phyloP scores from a whole-genome alignment of 2,797 vertebrate genomes.

The Micrastur ruficollis region DNA sequence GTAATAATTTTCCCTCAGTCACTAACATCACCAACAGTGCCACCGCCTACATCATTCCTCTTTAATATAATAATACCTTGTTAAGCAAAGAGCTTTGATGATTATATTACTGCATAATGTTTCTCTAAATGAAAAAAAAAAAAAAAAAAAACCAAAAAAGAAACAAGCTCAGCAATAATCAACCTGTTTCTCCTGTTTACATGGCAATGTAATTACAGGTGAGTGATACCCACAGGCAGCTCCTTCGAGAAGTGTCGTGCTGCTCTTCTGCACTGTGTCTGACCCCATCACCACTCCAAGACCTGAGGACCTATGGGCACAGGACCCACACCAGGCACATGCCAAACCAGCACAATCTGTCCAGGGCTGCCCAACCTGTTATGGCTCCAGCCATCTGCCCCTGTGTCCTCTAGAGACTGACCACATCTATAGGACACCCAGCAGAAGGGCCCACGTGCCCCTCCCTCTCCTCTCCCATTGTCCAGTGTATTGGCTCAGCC shows the following conservation, averaged over 20 bases:
- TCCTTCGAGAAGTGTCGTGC: fast-evolving
- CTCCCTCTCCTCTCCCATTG: neutral
- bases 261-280: neutral
- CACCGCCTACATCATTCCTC: conserved; percentile 22
- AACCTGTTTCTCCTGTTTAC: neutral
- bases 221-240: neutral
- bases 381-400: neutral
- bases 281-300: fast-evolving
- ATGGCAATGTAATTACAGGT: neutral
- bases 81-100: conserved; percentile 32
- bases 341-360: neutral
- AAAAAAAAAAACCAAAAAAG: neutral
- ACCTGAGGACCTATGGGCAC: neutral
- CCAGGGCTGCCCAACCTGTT: neutral
- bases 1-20: conserved; percentile 40
- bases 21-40: conserved; percentile 42
- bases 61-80: conserved; percentile 33
- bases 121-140: conserved; percentile 5
- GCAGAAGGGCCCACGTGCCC: neutral
- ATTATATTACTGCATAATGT: neutral
- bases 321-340: neutral
- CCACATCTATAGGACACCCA: neutral
- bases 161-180: neutral
- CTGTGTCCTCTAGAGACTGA: neutral
- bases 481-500: neutral